A percentile compares a stretch with the other conserved stretches of the same genome.
phyloP scores from a whole-genome alignment of 1,140 invertebrate genomes.

The Euwallacea fornicatus region DNA sequence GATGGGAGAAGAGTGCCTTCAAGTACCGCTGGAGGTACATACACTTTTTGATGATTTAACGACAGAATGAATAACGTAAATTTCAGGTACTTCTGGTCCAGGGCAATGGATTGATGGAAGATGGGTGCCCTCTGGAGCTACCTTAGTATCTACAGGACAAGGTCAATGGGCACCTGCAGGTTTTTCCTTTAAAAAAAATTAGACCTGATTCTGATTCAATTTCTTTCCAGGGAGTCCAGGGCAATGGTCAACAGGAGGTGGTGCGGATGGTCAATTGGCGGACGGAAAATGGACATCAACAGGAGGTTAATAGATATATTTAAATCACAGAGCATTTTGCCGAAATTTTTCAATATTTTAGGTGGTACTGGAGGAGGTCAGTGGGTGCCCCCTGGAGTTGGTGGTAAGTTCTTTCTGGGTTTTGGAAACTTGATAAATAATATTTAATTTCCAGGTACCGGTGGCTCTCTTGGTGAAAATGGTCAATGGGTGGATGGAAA shows the following conservation, averaged over 20 bases:
- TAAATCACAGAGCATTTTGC: too few relatives aligned
- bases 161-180: slow-evolving; percentile 1
- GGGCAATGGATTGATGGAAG: slow-evolving; percentile 19
- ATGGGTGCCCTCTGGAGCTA: slow-evolving; percentile 24
- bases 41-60: too few relatives aligned
- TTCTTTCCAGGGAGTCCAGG: slow-evolving; percentile 6
- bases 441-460: too few relatives aligned
- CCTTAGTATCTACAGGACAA: background rate
- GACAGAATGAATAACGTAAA: background rate
- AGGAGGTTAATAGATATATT: background rate
- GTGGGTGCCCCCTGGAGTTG: too few relatives aligned
- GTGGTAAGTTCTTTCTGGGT: too few relatives aligned
- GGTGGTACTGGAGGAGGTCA: too few relatives aligned
- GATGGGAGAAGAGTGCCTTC: slow-evolving; percentile 27
- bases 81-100: background rate
- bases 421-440: too few relatives aligned
- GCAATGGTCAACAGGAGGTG: too few relatives aligned
- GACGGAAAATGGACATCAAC: background rate
- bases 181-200: too few relatives aligned
- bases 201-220: too few relatives aligned
- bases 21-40: slow-evolving; percentile 4
- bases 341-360: too few relatives aligned
- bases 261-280: background rate
- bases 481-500: slow-evolving; percentile 24
- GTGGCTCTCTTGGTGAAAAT: too few relatives aligned